Conservation (phyloP, 2,888 invertebrate genomes). For the Aquatica leii region DNA sequence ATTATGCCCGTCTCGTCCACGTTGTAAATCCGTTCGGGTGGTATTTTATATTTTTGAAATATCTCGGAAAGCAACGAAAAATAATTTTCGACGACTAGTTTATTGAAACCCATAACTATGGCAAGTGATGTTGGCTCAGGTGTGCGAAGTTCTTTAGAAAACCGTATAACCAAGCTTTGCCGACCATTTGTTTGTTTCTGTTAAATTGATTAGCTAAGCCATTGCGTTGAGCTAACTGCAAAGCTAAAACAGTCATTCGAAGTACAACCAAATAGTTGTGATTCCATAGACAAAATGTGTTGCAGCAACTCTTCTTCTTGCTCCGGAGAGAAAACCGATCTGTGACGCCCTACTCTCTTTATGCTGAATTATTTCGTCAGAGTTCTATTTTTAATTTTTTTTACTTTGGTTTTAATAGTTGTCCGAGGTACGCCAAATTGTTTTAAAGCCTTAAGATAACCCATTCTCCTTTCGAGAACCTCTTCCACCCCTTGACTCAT, state of each 20-base stretch:
- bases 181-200: constrained; percentile 2
- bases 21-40: constrained; percentile 36
- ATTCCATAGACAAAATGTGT: constrained; percentile 4
- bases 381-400: neutral
- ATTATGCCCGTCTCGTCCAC: constrained; percentile 45
- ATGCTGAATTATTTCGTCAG: neutral
- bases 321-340: constrained; percentile 4
- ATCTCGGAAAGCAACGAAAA: neutral
- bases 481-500: constrained; percentile 5
- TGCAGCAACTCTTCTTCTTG: constrained; percentile 7
- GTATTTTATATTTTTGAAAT: neutral
- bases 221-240: constrained; percentile 1
- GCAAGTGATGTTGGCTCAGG: constrained; percentile 16
- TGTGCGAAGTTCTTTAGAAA: constrained; percentile 9
- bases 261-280: constrained; percentile 6
- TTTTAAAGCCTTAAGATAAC: constrained; percentile 7
- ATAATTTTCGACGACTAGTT: neutral
- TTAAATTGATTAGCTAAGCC: neutral
- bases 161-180: constrained; percentile 1
- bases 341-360: neutral
- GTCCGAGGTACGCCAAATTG: constrained; percentile 6
- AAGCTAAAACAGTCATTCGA: constrained; percentile 6
- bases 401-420: neutral
- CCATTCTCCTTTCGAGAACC: no score
- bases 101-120: constrained; percentile 1